These are phyloP conservation scores for Venustaconcha ellipsiformis DNA, from an alignment of 1,140 invertebrate species.

Conservation along the genomic window DNA sequence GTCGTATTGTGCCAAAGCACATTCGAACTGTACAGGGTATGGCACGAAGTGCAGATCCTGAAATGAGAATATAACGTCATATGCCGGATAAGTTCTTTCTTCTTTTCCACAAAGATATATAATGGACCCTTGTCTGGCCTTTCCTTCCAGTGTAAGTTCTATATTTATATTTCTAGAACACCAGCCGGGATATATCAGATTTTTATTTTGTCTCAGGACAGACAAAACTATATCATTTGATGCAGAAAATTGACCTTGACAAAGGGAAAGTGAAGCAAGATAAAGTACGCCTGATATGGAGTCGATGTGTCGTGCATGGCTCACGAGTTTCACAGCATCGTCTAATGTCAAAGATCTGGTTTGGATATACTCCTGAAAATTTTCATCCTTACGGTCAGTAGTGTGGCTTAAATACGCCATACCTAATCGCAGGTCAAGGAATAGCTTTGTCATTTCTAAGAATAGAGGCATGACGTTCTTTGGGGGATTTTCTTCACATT, in stretches of 20 bases:
- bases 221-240: conserved; percentile 5
- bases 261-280: conserved; percentile 1
- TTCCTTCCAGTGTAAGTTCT: conserved; percentile 1
- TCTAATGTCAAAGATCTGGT: background rate
- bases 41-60: conserved; percentile 25
- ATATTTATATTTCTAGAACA: conserved; percentile 1
- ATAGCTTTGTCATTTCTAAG: too few species aligned
- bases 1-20: conserved; percentile 10
- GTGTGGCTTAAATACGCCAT: too few species aligned
- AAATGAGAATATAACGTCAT: conserved; percentile 19
- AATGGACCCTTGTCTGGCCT: background rate
- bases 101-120: conserved; percentile 2
- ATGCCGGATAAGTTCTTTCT: conserved; percentile 5
- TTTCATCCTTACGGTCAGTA: too few species aligned
- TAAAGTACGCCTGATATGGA: conserved; percentile 10
- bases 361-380: too few species aligned
- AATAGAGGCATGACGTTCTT: too few species aligned
- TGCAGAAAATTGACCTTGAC: background rate
- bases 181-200: conserved; percentile 1
- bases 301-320: background rate
- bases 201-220: background rate
- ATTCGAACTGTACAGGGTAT: conserved; percentile 23
- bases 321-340: background rate
- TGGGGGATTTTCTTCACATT: too few species aligned
- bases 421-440: too few species aligned